Base-by-base conservation (phyloP, 2,113 vertebrate genomes). In the Salvelinus alpinus region DNA sequence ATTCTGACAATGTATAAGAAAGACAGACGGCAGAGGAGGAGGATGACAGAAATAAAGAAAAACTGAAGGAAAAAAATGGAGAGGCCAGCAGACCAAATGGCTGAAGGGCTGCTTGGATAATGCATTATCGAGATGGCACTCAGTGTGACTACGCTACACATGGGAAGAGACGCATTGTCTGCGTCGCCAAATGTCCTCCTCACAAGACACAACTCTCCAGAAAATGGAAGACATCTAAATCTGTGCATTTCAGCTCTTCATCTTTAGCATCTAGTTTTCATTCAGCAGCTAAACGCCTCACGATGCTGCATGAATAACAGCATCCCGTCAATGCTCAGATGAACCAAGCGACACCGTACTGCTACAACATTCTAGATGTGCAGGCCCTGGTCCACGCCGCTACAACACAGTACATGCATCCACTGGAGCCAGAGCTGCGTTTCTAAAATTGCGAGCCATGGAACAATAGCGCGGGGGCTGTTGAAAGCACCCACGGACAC, bases 51-150 rank as follows among this genome's bases (percentile, higher is more conserved):
- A 85, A 83, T 74, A 89, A 85, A 70, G 78, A 68, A 78, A 82
- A 84, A 86, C 31, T 0, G 9, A 74, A 14, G 76, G 59, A 69
- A 44, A 80, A 57, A 74, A 59, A 83, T 22, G n/a, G 38, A 38
- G 38, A 86, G 78, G 77, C 84, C 88, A 88, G 88, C 14, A 54
- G 7, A 91, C 82, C 87, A 91, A 92, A 92, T 90, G 89, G 90
- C 91, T 88, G 86, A 91, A 87, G 90, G 90, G 88, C 88, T 88
- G 83, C 89, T 91, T 92, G 83, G 91, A 93, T 89, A 91, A 91
- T 90, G 85, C 88, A 91, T 90, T 88, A 94, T 88, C 84, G 83
- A 88, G 87, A 91, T 89, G 88, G 85, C 88, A 88, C 87, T 89
- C 80, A 86, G 74, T 85, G 76, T 79, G 80, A 22, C 51, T 54